Conservation (phyloP, 2,113 vertebrate genomes). For the Salminus brasiliensis region DNA sequence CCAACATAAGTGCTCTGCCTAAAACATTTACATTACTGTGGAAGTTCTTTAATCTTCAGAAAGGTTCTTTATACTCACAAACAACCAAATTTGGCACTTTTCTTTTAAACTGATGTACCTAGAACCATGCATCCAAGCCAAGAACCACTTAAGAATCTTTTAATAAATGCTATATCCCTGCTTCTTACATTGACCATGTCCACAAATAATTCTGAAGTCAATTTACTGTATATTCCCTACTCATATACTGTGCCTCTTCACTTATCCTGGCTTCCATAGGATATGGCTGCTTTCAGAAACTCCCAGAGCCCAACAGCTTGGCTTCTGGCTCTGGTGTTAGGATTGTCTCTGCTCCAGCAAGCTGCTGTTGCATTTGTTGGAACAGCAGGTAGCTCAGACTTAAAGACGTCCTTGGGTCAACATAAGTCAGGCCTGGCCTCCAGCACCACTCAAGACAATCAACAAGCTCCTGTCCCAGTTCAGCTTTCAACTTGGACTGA, state of each 20-base stretch:
- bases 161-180: no score
- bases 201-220: not conserved
- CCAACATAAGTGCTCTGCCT: no score
- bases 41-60: no score
- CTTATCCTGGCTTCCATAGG: not conserved
- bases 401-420: not conserved
- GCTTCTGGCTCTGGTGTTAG: constrained; percentile 17
- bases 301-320: not conserved
- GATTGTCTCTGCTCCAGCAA: constrained; percentile 21
- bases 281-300: not conserved
- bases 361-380: not conserved
- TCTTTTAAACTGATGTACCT: no score
- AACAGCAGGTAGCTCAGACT: not conserved
- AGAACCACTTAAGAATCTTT: no score
- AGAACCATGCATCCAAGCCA: no score
- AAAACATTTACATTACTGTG: no score
- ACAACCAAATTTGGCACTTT: no score
- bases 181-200: not conserved
- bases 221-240: not conserved
- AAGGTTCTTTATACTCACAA: no score
- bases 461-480: not conserved
- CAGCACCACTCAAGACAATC: not conserved
- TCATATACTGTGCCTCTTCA: not conserved
- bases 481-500: not conserved
- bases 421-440: not conserved